Conservation (phyloP, 2,888 invertebrate species). For the Coronaproctus castanopsis region DNA sequence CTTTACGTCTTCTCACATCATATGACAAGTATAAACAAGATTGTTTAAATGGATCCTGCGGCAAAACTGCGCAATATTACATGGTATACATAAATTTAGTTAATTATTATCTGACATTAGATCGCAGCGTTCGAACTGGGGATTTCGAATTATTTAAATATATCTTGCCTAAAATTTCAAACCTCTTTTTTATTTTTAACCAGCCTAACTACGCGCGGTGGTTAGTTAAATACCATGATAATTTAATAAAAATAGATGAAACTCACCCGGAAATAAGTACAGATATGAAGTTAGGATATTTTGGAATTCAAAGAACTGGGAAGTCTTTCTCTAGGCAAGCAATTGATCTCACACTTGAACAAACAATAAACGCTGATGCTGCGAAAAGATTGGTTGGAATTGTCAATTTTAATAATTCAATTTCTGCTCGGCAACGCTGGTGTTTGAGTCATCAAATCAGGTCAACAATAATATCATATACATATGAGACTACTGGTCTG, state of each 20-base stretch:
- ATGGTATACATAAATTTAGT: conserved; percentile 19
- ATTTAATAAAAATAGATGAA: conserved; percentile 12
- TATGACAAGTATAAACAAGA: neutral
- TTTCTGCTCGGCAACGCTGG: conserved; percentile 20
- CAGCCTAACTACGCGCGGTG: conserved; percentile 17
- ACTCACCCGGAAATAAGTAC: conserved; percentile 13
- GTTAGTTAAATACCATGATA: conserved; percentile 13
- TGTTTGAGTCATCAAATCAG: conserved; percentile 12
- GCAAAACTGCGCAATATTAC: conserved; percentile 23
- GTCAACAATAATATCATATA: conserved; percentile 17
- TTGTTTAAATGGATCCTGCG: conserved; percentile 18
- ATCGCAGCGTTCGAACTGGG: conserved; percentile 21
- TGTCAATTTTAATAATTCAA: conserved; percentile 18
- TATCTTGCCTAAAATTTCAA: conserved; percentile 16
- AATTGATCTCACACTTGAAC: conserved; percentile 18
- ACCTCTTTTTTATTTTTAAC: conserved; percentile 15
- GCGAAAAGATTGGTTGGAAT: conserved; percentile 19
- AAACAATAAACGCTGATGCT: conserved; percentile 19
- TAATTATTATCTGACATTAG: conserved; percentile 12
- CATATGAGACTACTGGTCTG: conserved; percentile 10
- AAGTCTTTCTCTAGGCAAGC: conserved; percentile 19
- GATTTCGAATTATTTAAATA: conserved; percentile 19
- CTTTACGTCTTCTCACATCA: neutral
- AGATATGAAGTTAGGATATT: conserved; percentile 8
- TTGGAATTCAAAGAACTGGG: conserved; percentile 16